These are phyloP conservation scores for Erpornis zantholeuca DNA, from an alignment of 2,113 vertebrate species.

Conservation along the genomic window DNA sequence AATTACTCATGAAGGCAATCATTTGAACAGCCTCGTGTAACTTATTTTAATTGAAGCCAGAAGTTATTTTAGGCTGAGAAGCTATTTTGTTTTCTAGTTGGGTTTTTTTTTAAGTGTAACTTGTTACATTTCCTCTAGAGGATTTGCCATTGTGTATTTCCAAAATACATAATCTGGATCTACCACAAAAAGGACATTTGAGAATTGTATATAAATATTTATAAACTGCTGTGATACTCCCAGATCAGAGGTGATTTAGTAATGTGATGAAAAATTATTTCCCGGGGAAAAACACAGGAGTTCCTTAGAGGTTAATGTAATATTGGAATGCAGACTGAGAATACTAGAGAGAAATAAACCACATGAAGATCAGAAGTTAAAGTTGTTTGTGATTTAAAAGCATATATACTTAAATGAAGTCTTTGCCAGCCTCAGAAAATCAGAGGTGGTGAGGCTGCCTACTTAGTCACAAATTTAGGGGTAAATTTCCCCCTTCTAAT, in stretches of 20 bases:
- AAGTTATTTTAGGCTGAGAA: background rate
- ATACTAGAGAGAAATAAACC: background rate
- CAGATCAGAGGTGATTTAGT: background rate
- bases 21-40: background rate
- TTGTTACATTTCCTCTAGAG: background rate
- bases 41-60: background rate
- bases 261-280: background rate
- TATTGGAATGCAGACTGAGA: background rate
- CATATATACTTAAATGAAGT: background rate
- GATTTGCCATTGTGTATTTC: background rate
- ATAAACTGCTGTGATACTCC: background rate
- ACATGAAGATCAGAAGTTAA: background rate
- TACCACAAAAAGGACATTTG: background rate
- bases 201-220: constrained; percentile 5
- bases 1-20: background rate
- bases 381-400: background rate
- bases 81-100: background rate
- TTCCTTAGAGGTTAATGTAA: background rate
- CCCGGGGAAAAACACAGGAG: background rate
- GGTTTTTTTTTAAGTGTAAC: background rate
- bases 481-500: background rate
- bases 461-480: background rate
- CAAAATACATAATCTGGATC: background rate
- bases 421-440: background rate
- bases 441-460: background rate